Base-by-base conservation (phyloP, 1,140 invertebrate species). In the Sinonovacula constricta region DNA sequence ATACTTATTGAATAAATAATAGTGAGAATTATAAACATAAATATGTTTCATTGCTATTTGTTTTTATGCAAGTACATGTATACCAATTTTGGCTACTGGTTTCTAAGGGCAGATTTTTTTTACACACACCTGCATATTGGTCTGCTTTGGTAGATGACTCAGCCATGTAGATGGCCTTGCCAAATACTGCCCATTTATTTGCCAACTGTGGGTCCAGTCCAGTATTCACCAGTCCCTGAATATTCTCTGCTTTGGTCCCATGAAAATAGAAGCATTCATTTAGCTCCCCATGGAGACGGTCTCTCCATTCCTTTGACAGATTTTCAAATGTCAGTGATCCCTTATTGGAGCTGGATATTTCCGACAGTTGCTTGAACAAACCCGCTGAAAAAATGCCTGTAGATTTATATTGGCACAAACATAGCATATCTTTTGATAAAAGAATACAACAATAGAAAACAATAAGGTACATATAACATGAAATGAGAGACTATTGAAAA, bases 251-350 rank as follows among this genome's bases (percentile, higher is more conserved):
- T 63, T 82, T 86, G 12, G 83, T 86, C 28, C 84, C 84, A 71
- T 86, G 84, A 45, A 86, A 82, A 5, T 81, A 65, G 26, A 66
- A 83, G 49, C 65, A 63, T 36, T 86, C 84, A 60, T 84, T 86
- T 10, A 86, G 60, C 75, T 83, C 83, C 39, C 31, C 59, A 31
- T 68, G 74, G 10, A 81, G 51, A n/a, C n/a, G n/a, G n/a, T n/a
- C n/a, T n/a, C n/a, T n/a, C n/a, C n/a, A n/a, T n/a, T n/a, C n/a
- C n/a, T n/a, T n/a, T n/a, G n/a, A n/a, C n/a, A n/a, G n/a, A n/a
- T n/a, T n/a, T n/a, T n/a, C n/a, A n/a, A n/a, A n/a, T n/a, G n/a
- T n/a, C n/a, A n/a, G n/a, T n/a, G n/a, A n/a, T n/a, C n/a, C n/a
- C n/a, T n/a, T n/a, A n/a, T n/a, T n/a, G n/a, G n/a, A n/a, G n/a